Base-by-base conservation (phyloP, 2,888 invertebrate genomes). In the Antheraea yamamai region DNA sequence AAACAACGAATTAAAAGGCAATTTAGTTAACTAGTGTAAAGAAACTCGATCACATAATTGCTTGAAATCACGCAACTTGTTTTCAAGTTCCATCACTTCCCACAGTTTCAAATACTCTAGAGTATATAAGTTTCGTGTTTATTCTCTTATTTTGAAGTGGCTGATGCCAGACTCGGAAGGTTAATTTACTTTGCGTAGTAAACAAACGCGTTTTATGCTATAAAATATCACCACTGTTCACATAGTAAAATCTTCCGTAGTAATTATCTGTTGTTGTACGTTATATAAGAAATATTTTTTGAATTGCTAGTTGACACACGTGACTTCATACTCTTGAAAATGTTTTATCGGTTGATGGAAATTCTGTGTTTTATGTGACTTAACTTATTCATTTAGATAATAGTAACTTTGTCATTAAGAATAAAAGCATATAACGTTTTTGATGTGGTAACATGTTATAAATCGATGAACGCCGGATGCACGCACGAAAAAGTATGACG, bases 191-290 rank as follows among this genome's bases (percentile, higher is more conserved):
- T 66, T 30, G 14, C 16, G 64, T 30, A 16, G 64, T 30, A 66
- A 66, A 66, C 64, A 66, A 66, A 66, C 64, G 26, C 64, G 30
- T 66, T 66, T 30, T 66, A 66, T 66, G 61, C 61, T 3, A 66
- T 66, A 26, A 66, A 66, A 66, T 66, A 4, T 6, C 30, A 30
- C 16, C 16, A 66, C 4, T 30, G 64, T 66, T 30, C 64, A 66
- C 16, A 30, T 66, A 16, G 30, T 23, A 61, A 23, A 61, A 61
- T 30, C 64, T 66, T 14, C 16, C 16, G 14, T 16, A 26, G 3
- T 18, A 26, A 14, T n/a, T 64, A 12, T 64, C 64, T 26, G 18
- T 64, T 18, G 16, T 23, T 64, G 26, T 64, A 64, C 2, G 26
- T 64, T 64, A 12, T 47, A 47, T 47, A 8, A 1, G 12, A 12